A percentile compares a stretch with the other conserved stretches of the same genome.
Conservation (phyloP, 2,888 invertebrate species). For the Oscheius myriophilus region DNA sequence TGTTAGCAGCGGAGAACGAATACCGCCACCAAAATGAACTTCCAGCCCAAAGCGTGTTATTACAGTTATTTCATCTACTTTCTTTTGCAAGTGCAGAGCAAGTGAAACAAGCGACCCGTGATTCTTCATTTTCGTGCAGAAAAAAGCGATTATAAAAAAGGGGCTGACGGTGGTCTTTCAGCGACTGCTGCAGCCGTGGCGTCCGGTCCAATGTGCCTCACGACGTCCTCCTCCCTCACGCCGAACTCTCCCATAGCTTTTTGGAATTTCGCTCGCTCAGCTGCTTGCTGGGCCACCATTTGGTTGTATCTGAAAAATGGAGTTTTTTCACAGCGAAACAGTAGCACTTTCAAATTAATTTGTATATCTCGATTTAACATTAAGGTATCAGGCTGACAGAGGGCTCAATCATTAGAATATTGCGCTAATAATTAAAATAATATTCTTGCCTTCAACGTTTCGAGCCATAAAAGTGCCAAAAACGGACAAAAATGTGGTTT, state of each 20-base stretch:
- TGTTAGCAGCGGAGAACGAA: too few relatives aligned
- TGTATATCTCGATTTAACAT: background rate
- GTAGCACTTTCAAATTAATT: too few relatives aligned
- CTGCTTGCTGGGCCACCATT: constrained; percentile 40
- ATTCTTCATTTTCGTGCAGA: background rate
- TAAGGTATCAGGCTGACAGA: too few relatives aligned
- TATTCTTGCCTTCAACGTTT: too few relatives aligned
- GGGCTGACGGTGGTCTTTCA: constrained; percentile 20
- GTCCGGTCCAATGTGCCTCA: constrained; percentile 24
- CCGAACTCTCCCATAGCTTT: constrained; percentile 47
- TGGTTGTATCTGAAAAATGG: constrained; percentile 45
- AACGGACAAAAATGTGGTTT: too few relatives aligned
- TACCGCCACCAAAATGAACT: too few relatives aligned
- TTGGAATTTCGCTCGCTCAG: constrained; percentile 12
- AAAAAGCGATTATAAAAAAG: constrained; percentile 13
- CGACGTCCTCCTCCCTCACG: constrained; percentile 36
- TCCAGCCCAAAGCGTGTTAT: too few relatives aligned
- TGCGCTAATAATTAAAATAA: too few relatives aligned
- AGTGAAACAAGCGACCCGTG: background rate
- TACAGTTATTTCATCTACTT: too few relatives aligned
- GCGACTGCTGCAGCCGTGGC: constrained; percentile 7
- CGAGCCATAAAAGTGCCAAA: too few relatives aligned
- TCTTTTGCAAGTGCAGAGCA: constrained; percentile 1
- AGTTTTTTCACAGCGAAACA: too few relatives aligned
- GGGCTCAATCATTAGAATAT: too few relatives aligned